These are phyloP conservation scores for Pachyseris speciosa DNA, from an alignment of 64 coral and sea anemone species.

Conservation along the genomic window DNA sequence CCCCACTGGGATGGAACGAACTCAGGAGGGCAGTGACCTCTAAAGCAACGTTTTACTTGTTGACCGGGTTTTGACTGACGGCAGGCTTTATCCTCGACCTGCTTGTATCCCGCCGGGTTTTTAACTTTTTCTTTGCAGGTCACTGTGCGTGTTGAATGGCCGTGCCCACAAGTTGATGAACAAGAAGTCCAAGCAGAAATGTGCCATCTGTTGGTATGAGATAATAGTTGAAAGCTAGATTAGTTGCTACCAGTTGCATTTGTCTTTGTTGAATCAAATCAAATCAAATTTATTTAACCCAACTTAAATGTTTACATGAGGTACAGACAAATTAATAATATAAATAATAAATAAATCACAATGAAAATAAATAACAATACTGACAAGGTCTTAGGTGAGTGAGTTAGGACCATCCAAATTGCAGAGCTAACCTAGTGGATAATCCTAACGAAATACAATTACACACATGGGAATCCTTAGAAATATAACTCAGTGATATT, in stretches of 20 bases:
- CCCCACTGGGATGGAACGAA: not conserved
- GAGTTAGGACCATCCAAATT: too few species aligned
- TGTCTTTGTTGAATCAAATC: not conserved
- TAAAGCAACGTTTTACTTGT: not conserved
- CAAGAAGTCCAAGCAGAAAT: conserved; percentile 1
- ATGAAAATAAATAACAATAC: too few species aligned
- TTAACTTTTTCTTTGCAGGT: conserved; percentile 2
- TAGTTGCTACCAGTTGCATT: not conserved
- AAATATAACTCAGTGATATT: too few species aligned
- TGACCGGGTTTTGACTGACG: not conserved
- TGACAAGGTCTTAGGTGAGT: too few species aligned
- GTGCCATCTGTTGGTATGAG: conserved; percentile 16
- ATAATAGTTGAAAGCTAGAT: not conserved
- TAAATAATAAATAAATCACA: too few species aligned
- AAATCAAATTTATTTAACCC: not conserved
- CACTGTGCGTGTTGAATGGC: not conserved
- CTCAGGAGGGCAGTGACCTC: not conserved
- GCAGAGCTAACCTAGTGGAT: too few species aligned
- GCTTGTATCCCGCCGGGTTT: not conserved
- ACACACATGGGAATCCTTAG: too few species aligned
- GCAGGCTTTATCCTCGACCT: not conserved
- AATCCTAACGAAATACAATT: too few species aligned
- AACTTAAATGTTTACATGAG: too few species aligned
- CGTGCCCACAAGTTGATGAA: conserved; percentile 14
- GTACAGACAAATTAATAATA: too few species aligned